A percentile compares a stretch with the other conserved stretches of the same genome.
Evolutionary conservation across 2,888 invertebrate genomes (phyloP).

Genomic region (Dryobotodes eremita): DNA sequence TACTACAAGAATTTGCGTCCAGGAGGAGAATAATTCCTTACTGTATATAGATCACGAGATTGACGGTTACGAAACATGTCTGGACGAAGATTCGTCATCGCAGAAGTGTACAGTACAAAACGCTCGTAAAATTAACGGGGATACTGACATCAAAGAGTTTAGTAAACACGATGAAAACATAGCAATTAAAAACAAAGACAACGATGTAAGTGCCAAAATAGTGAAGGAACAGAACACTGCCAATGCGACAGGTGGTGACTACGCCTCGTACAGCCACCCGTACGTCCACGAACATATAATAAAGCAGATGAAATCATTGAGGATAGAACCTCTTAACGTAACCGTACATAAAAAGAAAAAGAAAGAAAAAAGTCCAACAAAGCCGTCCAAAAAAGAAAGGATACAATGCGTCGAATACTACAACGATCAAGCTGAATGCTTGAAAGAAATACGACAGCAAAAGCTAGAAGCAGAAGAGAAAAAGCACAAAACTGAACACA

Average conservation of each 20-base stretch:
- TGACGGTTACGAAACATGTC: conserved; percentile 92
- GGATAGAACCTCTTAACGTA: conserved; percentile 87
- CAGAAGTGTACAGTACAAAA: conserved; percentile 81
- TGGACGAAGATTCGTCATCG: conserved; percentile 90
- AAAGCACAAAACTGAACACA: conserved; percentile 80
- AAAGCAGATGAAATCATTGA: conserved; percentile 88
- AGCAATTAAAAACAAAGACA: conserved; percentile 82
- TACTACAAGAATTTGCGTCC: conserved; percentile 82
- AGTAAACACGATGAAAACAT: conserved; percentile 85
- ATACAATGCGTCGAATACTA: conserved; percentile 90
- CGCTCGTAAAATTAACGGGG: conserved; percentile 84
- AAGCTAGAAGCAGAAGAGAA: conserved; percentile 83
- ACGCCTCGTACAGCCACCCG: conserved; percentile 80
- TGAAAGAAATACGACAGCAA: conserved; percentile 88
- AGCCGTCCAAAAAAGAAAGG: conserved; percentile 83
- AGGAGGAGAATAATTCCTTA: conserved; percentile 83
- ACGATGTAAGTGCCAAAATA: conserved; percentile 81
- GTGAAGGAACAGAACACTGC: conserved; percentile 72
- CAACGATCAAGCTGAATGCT: conserved; percentile 92
- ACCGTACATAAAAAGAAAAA: conserved; percentile 82
- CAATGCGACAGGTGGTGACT: conserved; percentile 76
- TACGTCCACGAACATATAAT: conserved; percentile 88
- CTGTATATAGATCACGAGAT: conserved; percentile 89
- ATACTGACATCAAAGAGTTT: conserved; percentile 84
- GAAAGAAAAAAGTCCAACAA: conserved; percentile 81